phyloP scores from a whole-genome alignment of 1,140 invertebrate species.

The Phymastichus coffea region DNA sequence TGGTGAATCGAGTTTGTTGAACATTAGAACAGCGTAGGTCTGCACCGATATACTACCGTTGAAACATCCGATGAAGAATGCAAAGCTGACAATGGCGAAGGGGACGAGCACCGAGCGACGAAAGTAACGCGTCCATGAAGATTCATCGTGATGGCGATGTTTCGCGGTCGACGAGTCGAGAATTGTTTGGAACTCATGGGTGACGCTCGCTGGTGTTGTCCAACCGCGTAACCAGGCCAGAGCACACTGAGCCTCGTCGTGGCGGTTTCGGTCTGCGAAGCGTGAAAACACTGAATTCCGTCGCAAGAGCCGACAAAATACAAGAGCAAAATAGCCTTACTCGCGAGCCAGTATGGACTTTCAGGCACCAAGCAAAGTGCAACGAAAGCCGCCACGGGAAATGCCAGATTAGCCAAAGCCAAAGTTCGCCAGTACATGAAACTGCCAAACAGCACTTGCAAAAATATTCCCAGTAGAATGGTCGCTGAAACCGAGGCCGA shows the following conservation, averaged over 20 bases:
- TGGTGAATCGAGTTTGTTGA: not conserved
- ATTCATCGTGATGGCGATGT: no score
- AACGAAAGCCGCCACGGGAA: not conserved
- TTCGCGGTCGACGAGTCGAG: no score
- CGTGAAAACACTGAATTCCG: no score
- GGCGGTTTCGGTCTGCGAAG: not conserved
- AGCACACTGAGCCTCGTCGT: not conserved
- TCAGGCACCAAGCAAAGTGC: not conserved
- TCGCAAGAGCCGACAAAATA: no score
- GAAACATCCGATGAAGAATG: not conserved
- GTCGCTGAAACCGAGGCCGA: not conserved
- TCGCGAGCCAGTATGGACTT: not conserved
- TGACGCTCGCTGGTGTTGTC: not conserved
- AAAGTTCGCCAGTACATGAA: not conserved
- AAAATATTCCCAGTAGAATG: not conserved
- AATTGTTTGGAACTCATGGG: not conserved
- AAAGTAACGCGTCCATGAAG: not conserved
- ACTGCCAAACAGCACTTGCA: not conserved
- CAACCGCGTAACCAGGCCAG: not conserved
- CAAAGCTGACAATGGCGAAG: not conserved
- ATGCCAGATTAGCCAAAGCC: not conserved
- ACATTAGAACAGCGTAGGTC: not conserved
- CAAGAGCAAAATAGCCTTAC: no score
- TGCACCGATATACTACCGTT: not conserved
- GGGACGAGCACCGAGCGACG: not conserved